These are phyloP conservation scores for Hyaena hyaena DNA, from an alignment of 2,113 vertebrate genomes.

Conservation along the genomic window DNA sequence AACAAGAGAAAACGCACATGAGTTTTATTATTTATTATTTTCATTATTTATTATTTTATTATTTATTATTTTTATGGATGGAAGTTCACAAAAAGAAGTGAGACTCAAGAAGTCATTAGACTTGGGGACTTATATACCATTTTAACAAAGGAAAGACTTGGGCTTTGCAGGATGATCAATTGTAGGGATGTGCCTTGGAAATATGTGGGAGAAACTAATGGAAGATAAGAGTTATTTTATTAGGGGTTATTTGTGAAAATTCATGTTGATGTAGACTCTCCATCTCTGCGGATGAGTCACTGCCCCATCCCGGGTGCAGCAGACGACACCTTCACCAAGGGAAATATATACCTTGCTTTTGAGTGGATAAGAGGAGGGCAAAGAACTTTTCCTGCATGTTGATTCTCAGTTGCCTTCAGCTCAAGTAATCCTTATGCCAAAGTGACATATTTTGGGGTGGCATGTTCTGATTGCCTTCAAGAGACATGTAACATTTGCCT, in stretches of 20 bases:
- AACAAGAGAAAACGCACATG: not conserved
- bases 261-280: not conserved
- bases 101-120: not conserved
- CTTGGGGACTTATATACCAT: not conserved
- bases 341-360: not conserved
- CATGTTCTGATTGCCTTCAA: not conserved
- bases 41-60: too few species aligned
- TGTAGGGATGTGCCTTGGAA: not conserved
- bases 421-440: not conserved
- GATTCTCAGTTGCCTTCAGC: not conserved
- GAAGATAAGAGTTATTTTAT: not conserved
- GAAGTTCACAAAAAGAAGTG: not conserved
- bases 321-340: not conserved
- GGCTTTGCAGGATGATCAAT: not conserved
- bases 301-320: not conserved
- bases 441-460: not conserved
- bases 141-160: conserved; percentile 8
- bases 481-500: not conserved
- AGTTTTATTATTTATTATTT: not conserved
- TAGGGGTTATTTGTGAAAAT: not conserved
- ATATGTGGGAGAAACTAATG: not conserved
- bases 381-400: not conserved
- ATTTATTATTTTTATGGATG: not conserved
- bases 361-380: not conserved
- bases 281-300: not conserved